These are phyloP conservation scores for Epizoanthus illoricatus DNA, from an alignment of 92 coral and sea anemone species.

Conservation along the genomic window DNA sequence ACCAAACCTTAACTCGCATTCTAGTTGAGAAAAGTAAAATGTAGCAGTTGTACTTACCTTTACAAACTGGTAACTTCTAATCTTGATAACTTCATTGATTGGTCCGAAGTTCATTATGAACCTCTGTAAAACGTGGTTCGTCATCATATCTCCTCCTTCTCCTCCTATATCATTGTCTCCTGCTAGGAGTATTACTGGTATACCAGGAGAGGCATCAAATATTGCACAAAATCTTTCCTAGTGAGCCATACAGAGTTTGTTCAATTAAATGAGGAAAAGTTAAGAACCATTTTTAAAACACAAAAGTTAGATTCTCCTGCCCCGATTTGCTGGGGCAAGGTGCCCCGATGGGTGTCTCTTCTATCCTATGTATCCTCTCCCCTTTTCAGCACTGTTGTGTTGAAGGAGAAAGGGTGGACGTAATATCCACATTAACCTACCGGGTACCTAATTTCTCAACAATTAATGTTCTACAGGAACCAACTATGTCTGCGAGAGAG, in stretches of 20 bases:
- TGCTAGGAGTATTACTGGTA: constrained; percentile 65
- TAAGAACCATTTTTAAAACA: not conserved
- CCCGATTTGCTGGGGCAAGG: too few species aligned
- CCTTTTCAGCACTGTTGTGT: too few species aligned
- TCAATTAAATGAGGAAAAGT: not conserved
- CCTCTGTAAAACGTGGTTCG: constrained; percentile 43
- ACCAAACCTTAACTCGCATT: not conserved
- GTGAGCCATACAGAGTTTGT: not conserved
- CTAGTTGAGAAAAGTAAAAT: too few species aligned
- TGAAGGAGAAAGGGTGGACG: too few species aligned
- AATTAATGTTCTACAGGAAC: too few species aligned
- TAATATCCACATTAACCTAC: too few species aligned
- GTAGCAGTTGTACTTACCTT: constrained; percentile 56
- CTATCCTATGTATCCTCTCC: too few species aligned
- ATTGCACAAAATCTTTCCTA: constrained; percentile 79
- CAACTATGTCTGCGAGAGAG: too few species aligned
- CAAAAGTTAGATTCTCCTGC: too few species aligned
- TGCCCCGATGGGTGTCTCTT: too few species aligned
- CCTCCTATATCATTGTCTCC: constrained; percentile 97
- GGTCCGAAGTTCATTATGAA: constrained; percentile 77
- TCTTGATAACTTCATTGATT: constrained; percentile 69
- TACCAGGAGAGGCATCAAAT: constrained; percentile 48
- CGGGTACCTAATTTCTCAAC: too few species aligned
- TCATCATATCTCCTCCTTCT: constrained; percentile 64
- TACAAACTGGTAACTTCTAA: constrained; percentile 76